Evolutionary conservation across 2,888 invertebrate species (phyloP), one percentile per base, ranked within the genome.

Genomic region (Epicampocera succincta): DNA sequence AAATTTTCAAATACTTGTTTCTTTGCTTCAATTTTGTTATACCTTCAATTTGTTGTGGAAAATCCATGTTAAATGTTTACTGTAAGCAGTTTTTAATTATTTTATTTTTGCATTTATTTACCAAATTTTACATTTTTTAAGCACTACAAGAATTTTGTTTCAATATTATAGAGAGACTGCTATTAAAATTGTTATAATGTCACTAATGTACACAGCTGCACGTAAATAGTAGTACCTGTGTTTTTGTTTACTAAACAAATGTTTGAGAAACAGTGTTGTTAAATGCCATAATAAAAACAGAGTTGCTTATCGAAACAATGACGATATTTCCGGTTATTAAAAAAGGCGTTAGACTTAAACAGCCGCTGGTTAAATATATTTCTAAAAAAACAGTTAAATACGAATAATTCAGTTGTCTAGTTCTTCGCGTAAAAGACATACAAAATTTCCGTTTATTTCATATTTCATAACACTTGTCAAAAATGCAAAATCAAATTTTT

Each of bases 1-100:
- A 54, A 42, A 65, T 42, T 54, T 48, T 50, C 11, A n/a, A 44
- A 25, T 3, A 29, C 40, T 40, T 6, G 25, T 42, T 73, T 58
- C 25, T 46, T 5, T n/a, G 0, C 4, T 56, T 68, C 8, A 15
- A 38, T 29, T 66, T 21, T 58, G 6, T 4, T 12, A 46, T 87
- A 90, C 90, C 90, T 89, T 89, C 88, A 54, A 89, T 86, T 87
- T 89, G 89, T 79, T 89, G 89, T 13, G 88, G 87, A 84, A 89
- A 90, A 85, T 90, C 90, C 90, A 90, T 90, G 69, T 63, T 50
- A 33, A 56, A 46, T 56, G 61, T 38, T 44, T 42, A 46, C 60
- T 50, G 29, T 11, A 54, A 54, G 21, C 52, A 76, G 44, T 73
- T 68, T 63, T 63, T 42, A 63, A 48, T 65, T 65, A 44, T 56